Base-by-base conservation (phyloP, 2,888 invertebrate species). In the Oscheius onirici region DNA sequence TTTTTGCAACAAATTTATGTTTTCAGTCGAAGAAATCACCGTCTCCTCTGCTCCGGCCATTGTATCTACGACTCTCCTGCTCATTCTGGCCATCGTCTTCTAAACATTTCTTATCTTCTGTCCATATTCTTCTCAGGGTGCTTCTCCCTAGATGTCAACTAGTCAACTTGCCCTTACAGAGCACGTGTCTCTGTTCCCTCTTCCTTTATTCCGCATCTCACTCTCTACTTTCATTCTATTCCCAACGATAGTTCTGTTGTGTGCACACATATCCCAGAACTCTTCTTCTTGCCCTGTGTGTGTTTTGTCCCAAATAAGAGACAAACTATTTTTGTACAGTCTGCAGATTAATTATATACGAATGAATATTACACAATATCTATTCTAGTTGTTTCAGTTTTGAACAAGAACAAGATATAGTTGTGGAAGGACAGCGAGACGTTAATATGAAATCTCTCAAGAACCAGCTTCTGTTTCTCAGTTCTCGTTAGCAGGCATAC, bases 21-120 rank as follows among this genome's bases (percentile, higher is more conserved):
- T 65, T 65, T 70, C 55, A 70, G 70, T 70, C 17, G 70, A 70
- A 63, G 70, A 70, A 28, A 70, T 70, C n/a, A 70, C 70, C 3
- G 43, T 54, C 5, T 51, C 70, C 3, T 51, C 70, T 2, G 17
- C 57, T 17, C 17, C 43, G 1, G 24, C 5, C n/a, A 20, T 26
- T 26, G 15, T 20, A 11, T 22, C 6, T 10, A 24, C 63, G 17
- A 11, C 13, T 3, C 13, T 52, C 34, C 24, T 66, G 13, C 65
- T 65, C 20, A 11, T 43, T 22, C 24, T 24, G 11, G 60, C 43
- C 63, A n/a, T 63, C 15, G 8, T 28, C 49, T 17, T 28, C 24
- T 49, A 22, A 5, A 17, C n/a, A n/a, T 41, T 41, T 58, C 22
- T 58, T 41, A 13, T 40, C 58, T 41, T 40, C n/a, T n/a, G n/a